Evolutionary conservation across 64 coral and sea anemone species (phyloP), one percentile per base, ranked within the genome.

Genomic region (Astreopora myriophthalma): DNA sequence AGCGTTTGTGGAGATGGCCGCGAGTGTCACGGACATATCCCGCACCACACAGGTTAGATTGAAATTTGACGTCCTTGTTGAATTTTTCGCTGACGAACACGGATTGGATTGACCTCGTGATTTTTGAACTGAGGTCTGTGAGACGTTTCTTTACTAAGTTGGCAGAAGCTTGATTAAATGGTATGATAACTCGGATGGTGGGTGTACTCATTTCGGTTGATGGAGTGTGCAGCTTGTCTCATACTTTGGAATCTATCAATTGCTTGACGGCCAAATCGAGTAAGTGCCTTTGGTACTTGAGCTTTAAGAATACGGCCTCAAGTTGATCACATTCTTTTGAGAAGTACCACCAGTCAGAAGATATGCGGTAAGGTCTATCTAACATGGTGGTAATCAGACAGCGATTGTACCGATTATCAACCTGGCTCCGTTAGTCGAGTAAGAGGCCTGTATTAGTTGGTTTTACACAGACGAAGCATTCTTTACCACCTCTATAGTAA

Each of bases 371-470:
- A 58, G 80, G 48, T 5, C 55, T 48, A 84, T 84, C 48, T 61
- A 84, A 55, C 80, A 84, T 84, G 1, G 80, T 75, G 14, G 16
- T 58, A 20, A 62, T 30, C 30, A 55, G 36, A 36, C 80, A 29
- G 61, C 63, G 48, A 33, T 84, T 84, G 44, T 84, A 84, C 61
- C 80, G 48, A 25, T 58, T 48, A 84, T 84, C 80, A 9, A 84
- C 80, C 26, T 84, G 48, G 36, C 80, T 84, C 27, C 63, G 48
- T n/a, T 62, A 84, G 44, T 84, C 48, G 25, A 75, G 72, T 19
- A 75, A 39, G 7, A 75, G 36, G 25, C 72, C 72, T 9, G 34
- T 75, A 35, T 84, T 84, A 23, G 80, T 84, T 46, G 80, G 58
- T 7, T 84, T 84, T 28, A 14, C 61, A 32, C 27, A 74, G 16